A percentile compares a stretch with the other conserved stretches of the same genome.
Evolutionary conservation across 2,113 vertebrate genomes (phyloP).

Genomic region (Elephas maximus): DNA sequence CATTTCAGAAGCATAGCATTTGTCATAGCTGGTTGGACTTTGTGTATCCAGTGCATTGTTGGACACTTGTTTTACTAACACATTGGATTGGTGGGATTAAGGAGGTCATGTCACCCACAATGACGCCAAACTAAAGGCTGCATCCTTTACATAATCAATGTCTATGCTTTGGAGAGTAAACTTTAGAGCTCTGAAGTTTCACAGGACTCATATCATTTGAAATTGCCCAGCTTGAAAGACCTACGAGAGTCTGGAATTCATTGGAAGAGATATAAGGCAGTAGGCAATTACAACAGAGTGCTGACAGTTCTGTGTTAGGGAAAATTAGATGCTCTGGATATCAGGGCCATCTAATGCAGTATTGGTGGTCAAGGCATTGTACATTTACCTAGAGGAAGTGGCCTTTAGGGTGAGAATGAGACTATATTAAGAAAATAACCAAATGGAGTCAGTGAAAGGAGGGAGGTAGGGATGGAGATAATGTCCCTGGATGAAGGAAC

Average conservation of each 20-base stretch:
- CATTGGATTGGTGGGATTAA: neutral
- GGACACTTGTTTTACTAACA: neutral
- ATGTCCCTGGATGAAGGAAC: neutral
- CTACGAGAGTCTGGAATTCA: neutral
- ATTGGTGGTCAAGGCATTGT: neutral
- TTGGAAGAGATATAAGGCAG: neutral
- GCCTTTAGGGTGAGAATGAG: neutral
- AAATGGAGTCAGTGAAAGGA: neutral
- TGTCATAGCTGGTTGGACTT: neutral
- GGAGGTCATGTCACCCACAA: neutral
- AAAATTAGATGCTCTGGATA: neutral
- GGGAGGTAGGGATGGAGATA: neutral
- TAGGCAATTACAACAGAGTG: neutral
- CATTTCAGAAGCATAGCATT: slow-evolving; percentile 11
- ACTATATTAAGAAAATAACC: neutral
- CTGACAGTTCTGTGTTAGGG: too few species aligned
- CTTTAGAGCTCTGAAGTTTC: neutral
- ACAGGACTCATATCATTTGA: neutral
- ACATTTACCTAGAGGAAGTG: neutral
- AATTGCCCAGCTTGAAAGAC: neutral
- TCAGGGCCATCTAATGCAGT: neutral
- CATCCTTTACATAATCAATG: neutral
- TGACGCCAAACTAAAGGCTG: neutral
- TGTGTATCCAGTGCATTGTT: neutral
- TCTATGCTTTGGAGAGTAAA: neutral